phyloP scores from a whole-genome alignment of 2,113 vertebrate genomes.

The Fulica atra region DNA sequence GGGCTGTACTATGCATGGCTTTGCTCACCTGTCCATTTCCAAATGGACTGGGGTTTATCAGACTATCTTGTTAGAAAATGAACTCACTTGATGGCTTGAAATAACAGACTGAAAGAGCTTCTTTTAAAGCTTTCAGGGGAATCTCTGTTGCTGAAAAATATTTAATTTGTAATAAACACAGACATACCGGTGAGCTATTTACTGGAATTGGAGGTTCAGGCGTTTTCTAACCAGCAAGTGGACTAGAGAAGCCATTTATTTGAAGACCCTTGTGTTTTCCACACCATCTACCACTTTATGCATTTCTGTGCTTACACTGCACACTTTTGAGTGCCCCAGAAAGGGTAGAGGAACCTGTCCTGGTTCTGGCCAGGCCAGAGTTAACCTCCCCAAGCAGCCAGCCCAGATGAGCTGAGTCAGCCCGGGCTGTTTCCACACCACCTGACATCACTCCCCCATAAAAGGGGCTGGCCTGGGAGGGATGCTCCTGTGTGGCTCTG shows the following conservation, averaged over 20 bases:
- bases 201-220: not conserved
- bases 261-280: not conserved
- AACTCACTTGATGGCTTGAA: not conserved
- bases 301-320: not conserved
- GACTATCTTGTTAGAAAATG: not conserved
- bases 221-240: not conserved
- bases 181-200: not conserved
- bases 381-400: too few relatives aligned
- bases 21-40: not conserved
- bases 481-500: too few relatives aligned
- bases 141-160: not conserved
- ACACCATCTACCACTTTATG: not conserved
- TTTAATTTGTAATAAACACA: not conserved
- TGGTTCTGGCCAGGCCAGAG: too few relatives aligned
- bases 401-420: too few relatives aligned
- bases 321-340: accelerated
- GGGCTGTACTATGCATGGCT: accelerated
- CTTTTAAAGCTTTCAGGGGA: not conserved
- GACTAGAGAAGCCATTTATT: not conserved
- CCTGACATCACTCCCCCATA: too few relatives aligned
- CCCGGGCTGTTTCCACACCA: too few relatives aligned
- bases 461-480: too few relatives aligned
- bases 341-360: not conserved
- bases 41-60: not conserved
- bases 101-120: not conserved